These are phyloP conservation scores for Halictus quadricinctus DNA, from an alignment of 2,888 invertebrate species.

Conservation along the genomic window DNA sequence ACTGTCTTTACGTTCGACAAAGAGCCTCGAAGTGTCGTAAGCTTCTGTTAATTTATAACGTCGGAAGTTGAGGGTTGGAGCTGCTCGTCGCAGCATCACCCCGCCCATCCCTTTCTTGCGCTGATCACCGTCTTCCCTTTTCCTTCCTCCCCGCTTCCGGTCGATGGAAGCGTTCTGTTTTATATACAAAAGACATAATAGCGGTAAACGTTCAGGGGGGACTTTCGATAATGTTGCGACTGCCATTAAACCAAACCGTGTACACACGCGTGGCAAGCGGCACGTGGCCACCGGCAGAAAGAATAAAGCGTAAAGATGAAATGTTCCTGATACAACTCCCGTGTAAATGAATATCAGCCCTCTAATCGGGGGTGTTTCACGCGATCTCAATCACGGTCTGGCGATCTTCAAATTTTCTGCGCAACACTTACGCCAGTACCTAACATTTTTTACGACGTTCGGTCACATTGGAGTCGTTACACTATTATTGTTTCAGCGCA, in stretches of 20 bases:
- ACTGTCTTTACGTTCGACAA: constrained; percentile 56
- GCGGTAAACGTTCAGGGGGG: constrained; percentile 71
- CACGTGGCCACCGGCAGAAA: constrained; percentile 54
- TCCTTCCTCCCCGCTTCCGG: constrained; percentile 67
- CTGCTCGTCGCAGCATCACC: constrained; percentile 58
- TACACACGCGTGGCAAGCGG: constrained; percentile 31
- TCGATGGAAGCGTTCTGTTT: constrained; percentile 70
- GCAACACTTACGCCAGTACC: too few relatives aligned
- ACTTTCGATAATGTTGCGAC: constrained; percentile 68
- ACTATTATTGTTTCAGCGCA: too few relatives aligned
- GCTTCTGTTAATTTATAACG: constrained; percentile 75
- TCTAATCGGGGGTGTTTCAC: neutral
- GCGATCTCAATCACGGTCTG: neutral
- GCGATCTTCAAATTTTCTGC: too few relatives aligned
- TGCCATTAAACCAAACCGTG: constrained; percentile 60
- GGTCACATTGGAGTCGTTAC: too few relatives aligned
- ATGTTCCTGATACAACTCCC: constrained; percentile 25
- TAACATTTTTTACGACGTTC: too few relatives aligned
- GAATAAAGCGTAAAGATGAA: constrained; percentile 31
- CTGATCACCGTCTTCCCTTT: constrained; percentile 43
- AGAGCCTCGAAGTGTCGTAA: constrained; percentile 69
- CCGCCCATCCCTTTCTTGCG: constrained; percentile 54
- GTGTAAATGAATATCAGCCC: constrained; percentile 7
- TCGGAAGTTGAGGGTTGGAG: constrained; percentile 68
- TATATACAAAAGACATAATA: constrained; percentile 73